These are phyloP conservation scores for Thunnus thynnus DNA, from an alignment of 2,113 vertebrate genomes.

Conservation along the genomic window DNA sequence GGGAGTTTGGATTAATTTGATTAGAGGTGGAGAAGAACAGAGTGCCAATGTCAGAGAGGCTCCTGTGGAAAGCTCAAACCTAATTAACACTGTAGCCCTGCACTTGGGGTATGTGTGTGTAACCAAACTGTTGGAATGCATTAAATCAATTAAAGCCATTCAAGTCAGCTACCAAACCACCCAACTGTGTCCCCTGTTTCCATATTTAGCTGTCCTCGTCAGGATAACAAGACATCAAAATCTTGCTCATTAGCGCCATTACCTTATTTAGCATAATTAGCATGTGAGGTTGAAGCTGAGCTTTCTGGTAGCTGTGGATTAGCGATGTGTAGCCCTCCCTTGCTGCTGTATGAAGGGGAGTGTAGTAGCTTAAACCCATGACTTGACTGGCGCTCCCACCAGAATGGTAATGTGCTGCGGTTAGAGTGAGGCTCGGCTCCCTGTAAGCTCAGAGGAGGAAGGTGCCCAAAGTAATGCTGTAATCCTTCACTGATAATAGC, in stretches of 20 bases:
- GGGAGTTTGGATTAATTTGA: constrained; percentile 75
- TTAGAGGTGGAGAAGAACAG: constrained; percentile 63
- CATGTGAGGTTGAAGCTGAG: constrained; percentile 21
- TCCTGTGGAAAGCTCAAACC: constrained; percentile 66
- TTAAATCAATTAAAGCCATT: constrained; percentile 59
- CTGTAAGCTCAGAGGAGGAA: constrained; percentile 40
- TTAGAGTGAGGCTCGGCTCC: constrained; percentile 38
- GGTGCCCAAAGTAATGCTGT: constrained; percentile 57
- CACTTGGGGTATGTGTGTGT: constrained; percentile 39
- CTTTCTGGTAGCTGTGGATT: constrained; percentile 52
- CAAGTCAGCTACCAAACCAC: constrained; percentile 19
- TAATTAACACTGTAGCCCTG: constrained; percentile 71
- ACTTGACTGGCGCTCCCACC: constrained; percentile 57
- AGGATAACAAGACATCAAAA: constrained; percentile 37
- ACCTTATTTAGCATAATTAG: constrained; percentile 48
- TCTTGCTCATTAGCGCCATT: constrained; percentile 45
- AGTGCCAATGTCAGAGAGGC: constrained; percentile 57
- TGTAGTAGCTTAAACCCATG: constrained; percentile 50
- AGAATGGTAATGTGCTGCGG: constrained; percentile 50
- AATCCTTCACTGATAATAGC: constrained; percentile 64
- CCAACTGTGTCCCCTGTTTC: neutral
- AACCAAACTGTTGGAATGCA: constrained; percentile 59
- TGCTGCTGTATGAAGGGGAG: constrained; percentile 22
- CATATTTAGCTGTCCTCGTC: constrained; percentile 26
- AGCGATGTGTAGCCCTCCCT: constrained; percentile 32